Evolutionary conservation across 2,888 invertebrate genomes (phyloP).

Genomic region (Zygogramma bicolorata): DNA sequence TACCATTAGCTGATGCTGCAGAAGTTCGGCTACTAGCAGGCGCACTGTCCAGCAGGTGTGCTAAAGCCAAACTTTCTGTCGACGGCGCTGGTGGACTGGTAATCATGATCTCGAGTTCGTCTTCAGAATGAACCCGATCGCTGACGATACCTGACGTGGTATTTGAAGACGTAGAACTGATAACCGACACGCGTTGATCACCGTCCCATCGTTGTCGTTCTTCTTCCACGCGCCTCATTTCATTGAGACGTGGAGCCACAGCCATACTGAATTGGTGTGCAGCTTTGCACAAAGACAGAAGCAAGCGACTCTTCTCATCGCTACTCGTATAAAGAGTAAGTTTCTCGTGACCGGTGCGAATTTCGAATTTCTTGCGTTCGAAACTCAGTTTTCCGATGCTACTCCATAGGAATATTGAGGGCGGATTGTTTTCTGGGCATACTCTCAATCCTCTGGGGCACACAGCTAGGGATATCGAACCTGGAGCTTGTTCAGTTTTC

Average conservation of each 20-base stretch:
- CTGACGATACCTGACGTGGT: slow-evolving; percentile 94
- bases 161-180: slow-evolving; percentile 91
- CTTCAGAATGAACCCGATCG: slow-evolving; percentile 92
- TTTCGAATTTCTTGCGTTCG: slow-evolving; percentile 97
- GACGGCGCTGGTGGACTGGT: slow-evolving; percentile 87
- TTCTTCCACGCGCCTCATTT: slow-evolving; percentile 85
- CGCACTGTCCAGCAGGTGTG: slow-evolving; percentile 78
- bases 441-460: slow-evolving; percentile 94
- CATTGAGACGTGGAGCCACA: slow-evolving; percentile 85
- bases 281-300: slow-evolving; percentile 71
- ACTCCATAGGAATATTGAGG: slow-evolving; percentile 90
- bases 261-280: slow-evolving; percentile 97
- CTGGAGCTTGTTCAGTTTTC: slow-evolving; percentile 80
- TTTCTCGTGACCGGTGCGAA: slow-evolving; percentile 89
- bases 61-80: slow-evolving; percentile 85
- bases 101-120: slow-evolving; percentile 91
- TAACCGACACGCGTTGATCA: slow-evolving; percentile 70
- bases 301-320: slow-evolving; percentile 93
- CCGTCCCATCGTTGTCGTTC: slow-evolving; percentile 72
- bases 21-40: slow-evolving; percentile 72
- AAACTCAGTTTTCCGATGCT: slow-evolving; percentile 95
- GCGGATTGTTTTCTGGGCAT: slow-evolving; percentile 79
- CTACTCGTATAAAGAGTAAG: slow-evolving; percentile 91
- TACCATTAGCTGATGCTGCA: slow-evolving; percentile 67
- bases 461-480: slow-evolving; percentile 90